A percentile compares a stretch with the other conserved stretches of the same genome.
phyloP scores from a whole-genome alignment of 2,888 invertebrate genomes.

The Steinernema carpocapsae region DNA sequence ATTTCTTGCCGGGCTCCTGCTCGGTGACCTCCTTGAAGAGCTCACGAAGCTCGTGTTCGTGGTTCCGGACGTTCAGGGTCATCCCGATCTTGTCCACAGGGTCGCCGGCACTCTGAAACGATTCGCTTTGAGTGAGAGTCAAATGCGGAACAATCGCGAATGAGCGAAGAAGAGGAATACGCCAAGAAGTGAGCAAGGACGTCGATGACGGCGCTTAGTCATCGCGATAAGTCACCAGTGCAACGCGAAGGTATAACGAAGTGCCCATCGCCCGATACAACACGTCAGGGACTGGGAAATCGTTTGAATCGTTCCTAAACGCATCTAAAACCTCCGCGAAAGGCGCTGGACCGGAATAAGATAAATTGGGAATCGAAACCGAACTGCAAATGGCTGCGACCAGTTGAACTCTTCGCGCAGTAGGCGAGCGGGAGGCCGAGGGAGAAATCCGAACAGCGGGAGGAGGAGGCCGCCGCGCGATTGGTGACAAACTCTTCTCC shows the following conservation, averaged over 20 bases:
- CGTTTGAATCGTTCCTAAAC: no score
- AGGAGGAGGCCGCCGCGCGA: no score
- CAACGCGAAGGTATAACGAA: no score
- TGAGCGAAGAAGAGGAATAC: no score
- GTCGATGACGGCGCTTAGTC: not conserved
- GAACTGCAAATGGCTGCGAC: no score
- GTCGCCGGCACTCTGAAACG: not conserved
- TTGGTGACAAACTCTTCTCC: not conserved
- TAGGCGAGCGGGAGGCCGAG: not conserved
- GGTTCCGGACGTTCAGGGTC: constrained; percentile 15
- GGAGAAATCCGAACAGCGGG: no score
- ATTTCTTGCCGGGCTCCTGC: not conserved
- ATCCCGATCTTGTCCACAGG: not conserved
- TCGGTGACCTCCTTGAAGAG: not conserved
- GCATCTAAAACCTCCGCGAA: no score
- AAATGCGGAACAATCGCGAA: not conserved
- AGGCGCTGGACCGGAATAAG: no score
- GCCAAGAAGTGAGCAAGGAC: not conserved
- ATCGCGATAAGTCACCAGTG: not conserved
- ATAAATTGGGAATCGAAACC: no score
- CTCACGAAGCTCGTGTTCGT: not conserved
- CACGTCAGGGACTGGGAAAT: no score
- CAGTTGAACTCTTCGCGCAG: not conserved
- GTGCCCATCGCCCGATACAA: no score
- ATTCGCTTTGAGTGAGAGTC: not conserved